A percentile compares a stretch with the other conserved stretches of the same genome.
Evolutionary conservation across 2,113 vertebrate species (phyloP).

Genomic region (Fulmarus glacialis): DNA sequence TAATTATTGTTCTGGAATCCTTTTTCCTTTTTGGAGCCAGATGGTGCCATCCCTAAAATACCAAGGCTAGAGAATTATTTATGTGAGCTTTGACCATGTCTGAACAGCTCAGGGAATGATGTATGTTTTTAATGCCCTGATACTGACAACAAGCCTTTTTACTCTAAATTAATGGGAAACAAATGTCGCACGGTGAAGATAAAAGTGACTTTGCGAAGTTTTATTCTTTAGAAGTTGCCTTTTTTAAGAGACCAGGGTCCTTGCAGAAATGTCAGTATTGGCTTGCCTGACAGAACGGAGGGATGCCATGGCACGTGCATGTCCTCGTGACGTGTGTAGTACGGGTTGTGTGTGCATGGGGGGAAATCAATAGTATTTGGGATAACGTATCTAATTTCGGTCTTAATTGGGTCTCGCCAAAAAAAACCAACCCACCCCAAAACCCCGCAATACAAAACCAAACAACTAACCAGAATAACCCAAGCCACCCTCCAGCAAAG

Average conservation of each 20-base stretch:
- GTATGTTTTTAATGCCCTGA: constrained; percentile 35
- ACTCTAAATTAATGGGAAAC: constrained; percentile 50
- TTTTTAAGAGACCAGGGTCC: background rate
- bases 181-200: background rate
- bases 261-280: background rate
- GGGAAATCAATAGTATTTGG: background rate
- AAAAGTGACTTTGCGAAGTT: constrained; percentile 60
- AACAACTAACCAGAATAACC: background rate
- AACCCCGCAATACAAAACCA: background rate
- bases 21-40: background rate
- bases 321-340: accelerated
- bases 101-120: constrained; percentile 33
- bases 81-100: constrained; percentile 40
- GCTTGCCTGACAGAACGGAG: background rate
- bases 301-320: accelerated
- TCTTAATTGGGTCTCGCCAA: background rate
- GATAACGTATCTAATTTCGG: background rate
- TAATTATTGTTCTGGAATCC: background rate
- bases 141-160: constrained; percentile 51
- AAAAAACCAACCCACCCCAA: background rate
- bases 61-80: constrained; percentile 39
- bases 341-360: accelerated
- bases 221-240: background rate
- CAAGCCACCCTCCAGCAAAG: background rate
- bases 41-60: constrained; percentile 50